Conservation (phyloP, 2,113 vertebrate species). For the Gambusia affinis region DNA sequence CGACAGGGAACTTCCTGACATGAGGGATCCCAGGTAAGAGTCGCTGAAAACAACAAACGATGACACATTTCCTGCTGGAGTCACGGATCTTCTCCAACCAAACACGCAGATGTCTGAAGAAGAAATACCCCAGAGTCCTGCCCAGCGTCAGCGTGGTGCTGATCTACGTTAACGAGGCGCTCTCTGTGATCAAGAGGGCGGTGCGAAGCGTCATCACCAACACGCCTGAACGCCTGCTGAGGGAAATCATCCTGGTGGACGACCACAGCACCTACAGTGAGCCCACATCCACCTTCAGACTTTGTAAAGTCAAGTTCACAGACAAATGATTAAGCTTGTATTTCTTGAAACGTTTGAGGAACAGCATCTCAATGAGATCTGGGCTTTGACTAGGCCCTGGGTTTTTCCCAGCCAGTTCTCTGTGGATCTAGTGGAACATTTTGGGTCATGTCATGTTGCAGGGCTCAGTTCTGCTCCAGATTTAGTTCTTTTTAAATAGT, state of each 20-base stretch:
- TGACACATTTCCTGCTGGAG: neutral
- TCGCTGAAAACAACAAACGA: neutral
- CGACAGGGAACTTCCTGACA: constrained; percentile 62
- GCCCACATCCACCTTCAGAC: constrained; percentile 2
- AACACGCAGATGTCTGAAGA: constrained; percentile 70
- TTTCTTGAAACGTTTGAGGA: neutral
- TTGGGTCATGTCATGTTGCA: too few relatives aligned
- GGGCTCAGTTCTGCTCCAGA: too few relatives aligned
- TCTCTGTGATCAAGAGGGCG: constrained; percentile 80
- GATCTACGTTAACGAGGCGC: constrained; percentile 82
- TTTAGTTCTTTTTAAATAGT: too few relatives aligned
- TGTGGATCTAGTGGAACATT: too few relatives aligned
- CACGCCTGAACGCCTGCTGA: constrained; percentile 78
- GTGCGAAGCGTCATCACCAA: constrained; percentile 75
- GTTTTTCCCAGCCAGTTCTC: too few relatives aligned
- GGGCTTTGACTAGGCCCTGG: neutral
- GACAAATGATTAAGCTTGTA: too few relatives aligned
- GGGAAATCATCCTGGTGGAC: constrained; percentile 83
- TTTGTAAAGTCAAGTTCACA: too few relatives aligned
- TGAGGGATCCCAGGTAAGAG: constrained; percentile 58
- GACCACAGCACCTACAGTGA: constrained; percentile 81
- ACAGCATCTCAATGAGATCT: neutral
- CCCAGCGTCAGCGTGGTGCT: constrained; percentile 80
- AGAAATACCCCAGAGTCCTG: constrained; percentile 73
- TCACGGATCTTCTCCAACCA: neutral